These are phyloP conservation scores for Cyprinodon variegatus DNA, from an alignment of 2,113 vertebrate genomes.

Conservation along the genomic window DNA sequence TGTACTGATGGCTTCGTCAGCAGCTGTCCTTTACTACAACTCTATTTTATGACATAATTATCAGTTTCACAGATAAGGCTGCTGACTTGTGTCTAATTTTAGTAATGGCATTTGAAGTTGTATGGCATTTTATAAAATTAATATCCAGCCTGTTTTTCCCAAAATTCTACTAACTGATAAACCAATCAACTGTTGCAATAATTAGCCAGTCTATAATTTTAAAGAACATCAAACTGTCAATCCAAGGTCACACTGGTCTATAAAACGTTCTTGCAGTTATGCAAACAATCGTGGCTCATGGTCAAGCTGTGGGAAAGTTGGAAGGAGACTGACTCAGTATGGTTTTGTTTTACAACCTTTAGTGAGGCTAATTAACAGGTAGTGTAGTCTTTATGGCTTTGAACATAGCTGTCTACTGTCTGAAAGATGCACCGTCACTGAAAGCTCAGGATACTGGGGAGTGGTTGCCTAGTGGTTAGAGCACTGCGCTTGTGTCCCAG, in stretches of 20 bases:
- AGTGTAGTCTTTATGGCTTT: constrained; percentile 7
- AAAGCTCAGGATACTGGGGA: too few relatives aligned
- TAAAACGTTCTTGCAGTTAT: neutral
- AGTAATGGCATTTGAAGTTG: neutral
- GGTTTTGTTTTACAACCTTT: neutral
- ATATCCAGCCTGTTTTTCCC: neutral
- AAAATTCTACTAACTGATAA: neutral
- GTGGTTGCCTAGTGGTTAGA: too few relatives aligned
- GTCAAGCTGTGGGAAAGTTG: neutral
- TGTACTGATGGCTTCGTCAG: neutral
- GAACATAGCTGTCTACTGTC: neutral
- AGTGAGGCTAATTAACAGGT: neutral
- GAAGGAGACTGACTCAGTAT: neutral
- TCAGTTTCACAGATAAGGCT: neutral
- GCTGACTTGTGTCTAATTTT: neutral
- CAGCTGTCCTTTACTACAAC: neutral
- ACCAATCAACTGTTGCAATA: neutral
- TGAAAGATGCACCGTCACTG: neutral
- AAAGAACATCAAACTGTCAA: neutral
- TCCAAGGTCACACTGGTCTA: neutral
- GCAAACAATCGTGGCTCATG: neutral
- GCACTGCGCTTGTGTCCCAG: too few relatives aligned
- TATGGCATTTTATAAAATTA: neutral
- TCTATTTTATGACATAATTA: neutral
- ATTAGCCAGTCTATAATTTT: neutral